Conservation (phyloP, 2,797 vertebrate species). For the Enteromius afrohamiltoni region DNA sequence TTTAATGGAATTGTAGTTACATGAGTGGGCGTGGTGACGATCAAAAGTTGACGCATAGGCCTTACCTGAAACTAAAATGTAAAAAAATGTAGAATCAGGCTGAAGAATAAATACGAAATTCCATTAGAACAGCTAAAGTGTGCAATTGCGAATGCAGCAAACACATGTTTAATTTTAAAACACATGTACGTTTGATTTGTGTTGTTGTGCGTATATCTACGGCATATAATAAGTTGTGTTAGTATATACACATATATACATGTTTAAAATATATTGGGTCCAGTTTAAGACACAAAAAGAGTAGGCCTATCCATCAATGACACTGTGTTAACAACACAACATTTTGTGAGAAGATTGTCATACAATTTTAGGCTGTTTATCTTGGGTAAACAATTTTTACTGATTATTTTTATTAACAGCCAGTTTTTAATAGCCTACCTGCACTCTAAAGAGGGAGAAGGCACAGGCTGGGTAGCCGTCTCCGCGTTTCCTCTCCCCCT, state of each 20-base stretch:
- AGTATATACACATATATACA: not conserved
- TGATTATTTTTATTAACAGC: not conserved
- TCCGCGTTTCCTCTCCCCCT: constrained; percentile 63
- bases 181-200: not conserved
- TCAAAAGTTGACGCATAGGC: not conserved
- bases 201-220: not conserved
- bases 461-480: constrained; percentile 33
- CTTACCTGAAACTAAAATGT: not conserved
- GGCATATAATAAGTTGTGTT: not conserved
- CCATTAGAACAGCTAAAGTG: not conserved
- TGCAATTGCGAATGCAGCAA: not conserved
- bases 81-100: not conserved
- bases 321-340: not conserved
- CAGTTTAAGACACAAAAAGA: not conserved
- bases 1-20: not conserved
- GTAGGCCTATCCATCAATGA: not conserved
- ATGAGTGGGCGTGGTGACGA: not conserved
- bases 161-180: not conserved
- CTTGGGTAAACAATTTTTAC: not conserved
- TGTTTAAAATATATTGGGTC: not conserved
- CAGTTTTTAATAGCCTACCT: not conserved
- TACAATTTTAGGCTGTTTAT: not conserved
- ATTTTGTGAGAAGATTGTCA: not conserved
- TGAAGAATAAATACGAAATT: not conserved
- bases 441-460: not conserved